phyloP scores from a whole-genome alignment of 2,888 invertebrate genomes.

The Geophilus truncorum region DNA sequence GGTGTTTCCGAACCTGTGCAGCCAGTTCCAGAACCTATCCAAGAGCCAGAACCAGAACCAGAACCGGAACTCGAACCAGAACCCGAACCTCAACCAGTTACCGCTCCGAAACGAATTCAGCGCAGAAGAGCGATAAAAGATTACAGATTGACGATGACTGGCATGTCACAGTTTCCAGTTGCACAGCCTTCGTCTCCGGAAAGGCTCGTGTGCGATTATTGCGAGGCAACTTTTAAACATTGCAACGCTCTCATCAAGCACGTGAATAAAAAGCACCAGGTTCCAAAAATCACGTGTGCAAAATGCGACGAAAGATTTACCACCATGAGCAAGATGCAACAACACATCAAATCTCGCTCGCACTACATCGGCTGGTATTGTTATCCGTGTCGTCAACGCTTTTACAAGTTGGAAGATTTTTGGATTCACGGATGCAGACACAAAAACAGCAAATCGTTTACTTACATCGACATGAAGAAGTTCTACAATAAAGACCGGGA shows the following conservation, averaged over 20 bases:
- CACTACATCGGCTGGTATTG: constrained; percentile 19
- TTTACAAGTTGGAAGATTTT: not conserved
- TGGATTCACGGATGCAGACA: not conserved
- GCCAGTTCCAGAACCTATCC: too few species aligned
- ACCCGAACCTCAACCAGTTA: too few species aligned
- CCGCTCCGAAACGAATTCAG: too few species aligned
- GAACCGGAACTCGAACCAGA: too few species aligned
- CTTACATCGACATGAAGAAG: not conserved
- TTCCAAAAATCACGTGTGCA: not conserved
- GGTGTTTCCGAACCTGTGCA: too few species aligned
- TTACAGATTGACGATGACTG: too few species aligned
- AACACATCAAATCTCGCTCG: not conserved
- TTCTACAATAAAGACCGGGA: not conserved
- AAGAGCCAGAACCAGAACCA: not conserved
- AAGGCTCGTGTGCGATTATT: not conserved
- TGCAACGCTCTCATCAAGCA: not conserved
- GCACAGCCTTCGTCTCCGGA: too few species aligned
- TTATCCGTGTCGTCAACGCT: not conserved
- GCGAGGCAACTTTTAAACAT: not conserved
- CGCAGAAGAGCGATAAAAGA: too few species aligned
- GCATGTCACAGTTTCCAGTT: too few species aligned
- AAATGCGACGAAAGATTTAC: not conserved
- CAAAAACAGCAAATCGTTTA: not conserved
- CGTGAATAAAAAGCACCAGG: not conserved
- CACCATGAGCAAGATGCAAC: not conserved